Base-by-base conservation (phyloP, 2,888 invertebrate species). In the Latrodectus hesperus region DNA sequence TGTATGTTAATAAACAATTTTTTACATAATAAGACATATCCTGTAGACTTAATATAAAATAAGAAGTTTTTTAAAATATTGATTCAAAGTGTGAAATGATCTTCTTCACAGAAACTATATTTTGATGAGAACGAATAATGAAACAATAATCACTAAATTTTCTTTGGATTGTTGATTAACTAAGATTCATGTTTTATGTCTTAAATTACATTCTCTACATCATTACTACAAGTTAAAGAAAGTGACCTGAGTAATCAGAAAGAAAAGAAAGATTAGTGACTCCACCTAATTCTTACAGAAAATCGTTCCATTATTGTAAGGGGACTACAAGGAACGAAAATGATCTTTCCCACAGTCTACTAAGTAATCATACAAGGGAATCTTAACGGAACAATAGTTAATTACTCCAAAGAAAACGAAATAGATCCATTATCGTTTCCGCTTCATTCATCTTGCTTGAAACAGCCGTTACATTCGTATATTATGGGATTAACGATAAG, bases 401-500 rank as follows among this genome's bases (percentile, higher is more conserved):
- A 60, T 60, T 60, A 60, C 60, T 60, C 14, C 60, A n/a, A 60
- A 60, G 14, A 60, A 60, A 60, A 60, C 60, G 60, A 60, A 60
- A 60, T 60, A 60, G 60, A 16, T 60, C 60, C 73, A 55, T 53
- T 73, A 53, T 73, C 73, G 17, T 73, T 73, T 73, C 73, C 55
- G 53, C 53, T 53, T 55, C 73, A 73, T 73, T 73, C 73, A 73
- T 73, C 73, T 73, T 73, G 26, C 52, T 73, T 52, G 73, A 53
- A 73, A 73, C 53, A 17, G 73, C 49, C 52, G 55, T 53, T 73
- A 60, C 55, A 38, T 53, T 53, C 73, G 73, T 52, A 73, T 55
- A 73, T 73, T 73, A 73, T 53, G 73, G 73, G 73, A 73, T 53
- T 73, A 53, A 55, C 55, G 73, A 73, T 73, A 73, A 73, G 55